Base-by-base conservation (phyloP, 2,888 invertebrate genomes). In the Pandemis corylana region DNA sequence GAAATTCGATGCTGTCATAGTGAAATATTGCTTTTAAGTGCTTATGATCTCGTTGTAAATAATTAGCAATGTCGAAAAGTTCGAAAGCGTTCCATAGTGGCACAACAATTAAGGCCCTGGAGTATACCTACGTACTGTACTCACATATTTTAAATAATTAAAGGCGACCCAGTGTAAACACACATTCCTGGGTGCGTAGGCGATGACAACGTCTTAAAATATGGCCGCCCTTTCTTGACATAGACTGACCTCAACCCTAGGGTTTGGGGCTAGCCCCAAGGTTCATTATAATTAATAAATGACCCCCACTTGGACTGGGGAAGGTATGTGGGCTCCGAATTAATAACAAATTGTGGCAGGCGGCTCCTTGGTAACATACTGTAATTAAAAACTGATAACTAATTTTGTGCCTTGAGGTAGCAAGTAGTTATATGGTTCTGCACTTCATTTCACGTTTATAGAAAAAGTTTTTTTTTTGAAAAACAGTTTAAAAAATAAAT, bases 231-330 rank as follows among this genome's bases (percentile, higher is more conserved):
- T 92, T 91, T 90, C 92, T 91, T 92, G 71, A 75, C 89, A 89
- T 87, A 85, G 84, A 88, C 85, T 85, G 86, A 88, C 87, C 87
- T 84, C 84, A 82, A 80, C 85, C 86, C 88, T 86, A 36, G 28
- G 28, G 28, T 36, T 36, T 36, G 28, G 28, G 28, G 28, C 28
- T 36, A 79, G 80, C 77, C 80, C 83, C 83, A 81, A 83, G 87
- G 87, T 87, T 87, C 87, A 86, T 89, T 89, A 90, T 94, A 94
- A 95, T 94, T 95, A 94, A 94, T 94, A 93, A 93, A 94, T 94
- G 94, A 94, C 93, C 91, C 81, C 76, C 77, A 71, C 71, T 62
- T 70, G 66, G 70, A 62, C 71, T 51, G 81, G 84, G 84, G 79
- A 77, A 80, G 79, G 77, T 77, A 79, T 78, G 82, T 79, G 79